Evolutionary conservation across 2,797 vertebrate genomes (phyloP).

Genomic region (Leucoraja ocellata): DNA sequence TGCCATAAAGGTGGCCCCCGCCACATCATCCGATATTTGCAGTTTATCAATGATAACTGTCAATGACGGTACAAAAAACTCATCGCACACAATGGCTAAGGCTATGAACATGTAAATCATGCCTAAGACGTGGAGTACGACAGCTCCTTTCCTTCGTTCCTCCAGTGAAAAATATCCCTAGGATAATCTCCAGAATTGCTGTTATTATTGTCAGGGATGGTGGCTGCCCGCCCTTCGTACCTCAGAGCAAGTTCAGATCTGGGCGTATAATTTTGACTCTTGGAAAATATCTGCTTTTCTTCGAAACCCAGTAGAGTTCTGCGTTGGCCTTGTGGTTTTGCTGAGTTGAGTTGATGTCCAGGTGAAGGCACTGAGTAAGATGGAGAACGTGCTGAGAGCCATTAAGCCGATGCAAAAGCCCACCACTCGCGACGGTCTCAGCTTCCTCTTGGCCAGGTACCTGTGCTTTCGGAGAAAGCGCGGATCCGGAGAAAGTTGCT

Average conservation of each 20-base stretch:
- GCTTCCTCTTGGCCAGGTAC: constrained; percentile 71
- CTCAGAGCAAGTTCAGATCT: constrained; percentile 59
- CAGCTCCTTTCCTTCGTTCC: constrained; percentile 76
- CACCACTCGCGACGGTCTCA: constrained; percentile 74
- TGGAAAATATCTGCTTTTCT: constrained; percentile 50
- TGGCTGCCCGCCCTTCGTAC: constrained; percentile 50
- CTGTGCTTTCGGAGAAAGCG: constrained; percentile 9
- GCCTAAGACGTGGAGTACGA: constrained; percentile 82
- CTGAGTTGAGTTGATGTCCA: constrained; percentile 53
- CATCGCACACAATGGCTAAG: constrained; percentile 94
- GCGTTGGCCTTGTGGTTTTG: constrained; percentile 55
- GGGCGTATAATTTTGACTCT: constrained; percentile 55
- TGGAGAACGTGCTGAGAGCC: constrained; percentile 75
- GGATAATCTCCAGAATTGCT: constrained; percentile 77
- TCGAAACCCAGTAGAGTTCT: constrained; percentile 85
- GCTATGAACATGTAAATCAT: constrained; percentile 99
- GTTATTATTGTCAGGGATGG: constrained; percentile 46
- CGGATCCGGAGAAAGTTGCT: background rate
- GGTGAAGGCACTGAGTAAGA: constrained; percentile 81
- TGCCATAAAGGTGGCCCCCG: constrained; percentile 97
- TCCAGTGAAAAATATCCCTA: constrained; percentile 69
- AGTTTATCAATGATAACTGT: constrained; percentile 96
- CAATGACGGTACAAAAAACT: constrained; percentile 95
- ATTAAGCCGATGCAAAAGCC: constrained; percentile 75
- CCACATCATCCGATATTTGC: constrained; percentile 88